A percentile compares a stretch with the other conserved stretches of the same genome.
phyloP scores from a whole-genome alignment of 2,797 vertebrate genomes.

The Takifugu rubripes region DNA sequence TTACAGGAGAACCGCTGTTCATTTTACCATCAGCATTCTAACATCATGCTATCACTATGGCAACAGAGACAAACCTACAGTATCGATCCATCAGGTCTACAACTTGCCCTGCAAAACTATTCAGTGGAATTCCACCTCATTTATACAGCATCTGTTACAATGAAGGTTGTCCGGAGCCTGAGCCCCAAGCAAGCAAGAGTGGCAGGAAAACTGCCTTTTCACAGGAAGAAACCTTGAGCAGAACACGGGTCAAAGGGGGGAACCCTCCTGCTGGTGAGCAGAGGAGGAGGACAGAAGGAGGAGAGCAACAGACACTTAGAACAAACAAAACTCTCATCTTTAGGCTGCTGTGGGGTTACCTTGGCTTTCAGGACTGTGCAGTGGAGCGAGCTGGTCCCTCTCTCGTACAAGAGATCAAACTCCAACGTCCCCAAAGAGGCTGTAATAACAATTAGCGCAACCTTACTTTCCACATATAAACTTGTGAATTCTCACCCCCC shows the following conservation, averaged over 20 bases:
- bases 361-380: constrained; percentile 85
- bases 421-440: constrained; percentile 84
- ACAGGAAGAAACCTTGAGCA: too few relatives aligned
- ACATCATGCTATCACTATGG: not conserved
- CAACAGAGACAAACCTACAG: not conserved
- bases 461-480: too few relatives aligned
- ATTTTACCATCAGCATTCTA: not conserved
- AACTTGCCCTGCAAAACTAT: not conserved
- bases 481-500: too few relatives aligned
- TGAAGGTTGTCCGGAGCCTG: too few relatives aligned
- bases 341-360: constrained; percentile 59
- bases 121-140: not conserved
- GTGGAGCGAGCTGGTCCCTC: constrained; percentile 81
- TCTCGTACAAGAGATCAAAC: constrained; percentile 87
- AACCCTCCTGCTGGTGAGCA: too few relatives aligned
- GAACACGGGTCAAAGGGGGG: too few relatives aligned
- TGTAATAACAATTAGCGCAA: constrained; percentile 42
- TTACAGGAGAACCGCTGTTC: too few relatives aligned
- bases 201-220: too few relatives aligned
- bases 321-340: not conserved
- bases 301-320: not conserved
- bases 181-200: too few relatives aligned
- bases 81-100: not conserved
- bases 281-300: not conserved
- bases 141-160: too few relatives aligned